Conservation (phyloP, 2,797 vertebrate species). For the Echeneis naucrates region DNA sequence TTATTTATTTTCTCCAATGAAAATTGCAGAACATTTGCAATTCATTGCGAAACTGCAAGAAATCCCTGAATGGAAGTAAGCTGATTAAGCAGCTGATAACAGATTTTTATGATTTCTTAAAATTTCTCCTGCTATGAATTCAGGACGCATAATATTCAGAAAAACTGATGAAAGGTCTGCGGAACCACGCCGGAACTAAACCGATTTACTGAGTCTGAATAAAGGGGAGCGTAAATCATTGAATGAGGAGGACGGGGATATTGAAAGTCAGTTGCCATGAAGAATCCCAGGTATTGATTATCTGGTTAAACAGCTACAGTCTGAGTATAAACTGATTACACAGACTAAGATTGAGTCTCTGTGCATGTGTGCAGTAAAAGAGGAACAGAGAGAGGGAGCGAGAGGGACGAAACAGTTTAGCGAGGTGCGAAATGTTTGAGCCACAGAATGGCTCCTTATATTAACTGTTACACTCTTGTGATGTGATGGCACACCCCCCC, state of each 20-base stretch:
- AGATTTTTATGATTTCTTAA: background rate
- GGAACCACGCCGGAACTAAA: background rate
- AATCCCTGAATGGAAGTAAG: background rate
- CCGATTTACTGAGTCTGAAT: constrained; percentile 14
- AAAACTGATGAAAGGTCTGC: background rate
- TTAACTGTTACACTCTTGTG: constrained; percentile 17
- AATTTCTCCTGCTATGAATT: background rate
- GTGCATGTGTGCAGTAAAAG: background rate
- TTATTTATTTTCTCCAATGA: background rate
- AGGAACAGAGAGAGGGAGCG: background rate
- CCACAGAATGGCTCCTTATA: constrained; percentile 32
- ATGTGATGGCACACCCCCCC: constrained; percentile 22
- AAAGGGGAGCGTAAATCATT: background rate
- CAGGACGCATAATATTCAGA: background rate
- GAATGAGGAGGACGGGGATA: background rate
- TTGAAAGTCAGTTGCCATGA: constrained; percentile 56
- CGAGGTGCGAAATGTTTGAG: constrained; percentile 50
- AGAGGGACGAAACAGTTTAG: constrained; percentile 1
- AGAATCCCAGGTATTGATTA: constrained; percentile 84
- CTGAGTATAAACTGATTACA: constrained; percentile 81
- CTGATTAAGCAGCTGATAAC: background rate
- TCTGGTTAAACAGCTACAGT: constrained; percentile 86
- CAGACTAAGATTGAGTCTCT: constrained; percentile 73
- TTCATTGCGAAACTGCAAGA: background rate
- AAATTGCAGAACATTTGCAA: background rate